These are phyloP conservation scores for Malurus cyaneus DNA, from an alignment of 2,113 vertebrate genomes.

Conservation along the genomic window DNA sequence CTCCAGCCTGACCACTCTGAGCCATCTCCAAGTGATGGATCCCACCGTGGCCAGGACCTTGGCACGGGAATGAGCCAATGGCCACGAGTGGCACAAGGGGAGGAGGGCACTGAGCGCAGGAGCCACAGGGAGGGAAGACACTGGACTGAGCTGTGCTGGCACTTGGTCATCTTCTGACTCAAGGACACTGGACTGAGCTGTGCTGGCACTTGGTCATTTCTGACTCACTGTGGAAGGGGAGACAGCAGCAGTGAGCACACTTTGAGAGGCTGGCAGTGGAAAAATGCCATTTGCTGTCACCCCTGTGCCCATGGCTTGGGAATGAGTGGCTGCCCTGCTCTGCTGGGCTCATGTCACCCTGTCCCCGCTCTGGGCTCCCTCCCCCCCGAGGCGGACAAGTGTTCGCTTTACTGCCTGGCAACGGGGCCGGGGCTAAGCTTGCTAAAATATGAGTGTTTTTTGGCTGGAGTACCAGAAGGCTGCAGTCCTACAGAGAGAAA, in stretches of 20 bases:
- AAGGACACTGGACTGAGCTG: neutral
- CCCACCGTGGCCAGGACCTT: neutral
- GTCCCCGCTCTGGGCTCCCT: neutral
- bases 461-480: constrained; percentile 80
- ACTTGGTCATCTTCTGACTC: neutral
- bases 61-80: accelerated
- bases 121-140: neutral
- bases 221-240: neutral
- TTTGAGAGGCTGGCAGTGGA: neutral
- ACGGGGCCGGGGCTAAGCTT: constrained; percentile 79
- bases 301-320: neutral
- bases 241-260: neutral
- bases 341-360: neutral
- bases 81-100: accelerated
- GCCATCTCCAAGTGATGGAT: neutral
- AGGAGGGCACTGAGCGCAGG: accelerated
- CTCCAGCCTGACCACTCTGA: neutral
- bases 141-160: constrained; percentile 48
- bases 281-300: neutral
- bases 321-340: neutral
- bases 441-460: constrained; percentile 85
- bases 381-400: constrained; percentile 73
- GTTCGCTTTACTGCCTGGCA: constrained; percentile 84
- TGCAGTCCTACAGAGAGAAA: constrained; percentile 83
- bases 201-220: constrained; percentile 35